These are phyloP conservation scores for Actenoides lindsayi DNA, from an alignment of 2,113 vertebrate genomes.

Conservation along the genomic window DNA sequence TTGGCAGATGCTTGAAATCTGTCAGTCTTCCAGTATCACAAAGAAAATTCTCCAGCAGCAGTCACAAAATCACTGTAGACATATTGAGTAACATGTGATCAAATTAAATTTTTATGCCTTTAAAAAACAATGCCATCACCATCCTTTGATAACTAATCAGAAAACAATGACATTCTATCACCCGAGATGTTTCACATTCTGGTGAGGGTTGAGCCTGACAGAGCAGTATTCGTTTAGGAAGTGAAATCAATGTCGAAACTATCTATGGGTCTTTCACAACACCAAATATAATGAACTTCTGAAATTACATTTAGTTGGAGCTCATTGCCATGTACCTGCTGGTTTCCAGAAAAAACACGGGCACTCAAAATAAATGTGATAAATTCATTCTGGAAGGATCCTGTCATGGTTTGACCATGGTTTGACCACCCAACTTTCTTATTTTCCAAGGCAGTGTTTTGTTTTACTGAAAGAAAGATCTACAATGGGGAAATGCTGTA, in stretches of 20 bases:
- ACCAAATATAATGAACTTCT: background rate
- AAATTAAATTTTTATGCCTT: background rate
- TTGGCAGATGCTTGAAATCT: background rate
- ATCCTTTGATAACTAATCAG: background rate
- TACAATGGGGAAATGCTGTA: background rate
- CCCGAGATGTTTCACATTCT: background rate
- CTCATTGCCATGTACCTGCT: background rate
- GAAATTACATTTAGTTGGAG: background rate
- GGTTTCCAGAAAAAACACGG: background rate
- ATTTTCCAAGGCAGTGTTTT: background rate
- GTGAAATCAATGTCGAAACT: background rate
- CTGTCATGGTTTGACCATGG: background rate
- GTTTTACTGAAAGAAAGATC: background rate
- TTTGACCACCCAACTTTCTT: background rate
- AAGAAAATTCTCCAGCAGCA: background rate
- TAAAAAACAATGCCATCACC: background rate
- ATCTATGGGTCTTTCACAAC: background rate
- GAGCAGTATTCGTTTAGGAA: background rate
- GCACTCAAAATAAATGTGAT: background rate
- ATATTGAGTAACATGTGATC: background rate
- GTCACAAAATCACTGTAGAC: background rate
- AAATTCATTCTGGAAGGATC: background rate
- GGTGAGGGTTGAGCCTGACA: background rate
- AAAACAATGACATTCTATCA: background rate
- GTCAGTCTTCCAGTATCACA: background rate